Percentiles rank a stretch among this genome's conserved stretches.
Evolutionary conservation across 1,140 invertebrate species (phyloP).

Genomic region (Drosophila micromelanica): DNA sequence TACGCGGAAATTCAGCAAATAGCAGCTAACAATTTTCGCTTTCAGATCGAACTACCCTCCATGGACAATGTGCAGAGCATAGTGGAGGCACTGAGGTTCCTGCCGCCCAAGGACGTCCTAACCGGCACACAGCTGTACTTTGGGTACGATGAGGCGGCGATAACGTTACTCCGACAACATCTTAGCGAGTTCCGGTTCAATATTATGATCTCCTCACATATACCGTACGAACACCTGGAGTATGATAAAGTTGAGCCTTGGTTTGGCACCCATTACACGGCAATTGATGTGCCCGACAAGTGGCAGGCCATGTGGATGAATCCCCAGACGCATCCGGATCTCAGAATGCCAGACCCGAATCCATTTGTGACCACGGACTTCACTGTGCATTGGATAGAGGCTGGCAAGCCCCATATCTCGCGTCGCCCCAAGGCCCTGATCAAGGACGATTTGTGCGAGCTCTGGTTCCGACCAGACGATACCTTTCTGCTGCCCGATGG

Average conservation of each 20-base stretch:
- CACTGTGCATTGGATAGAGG: slow-evolving; percentile 47
- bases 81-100: slow-evolving; percentile 91
- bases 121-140: slow-evolving; percentile 90
- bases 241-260: slow-evolving; percentile 89
- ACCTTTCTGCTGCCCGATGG: slow-evolving; percentile 93
- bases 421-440: slow-evolving; percentile 85
- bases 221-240: slow-evolving; percentile 85
- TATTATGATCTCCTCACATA: slow-evolving; percentile 89
- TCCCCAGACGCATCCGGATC: slow-evolving; percentile 81
- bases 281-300: slow-evolving; percentile 85
- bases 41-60: slow-evolving; percentile 88
- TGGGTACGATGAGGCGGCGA: slow-evolving; percentile 90
- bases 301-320: slow-evolving; percentile 86
- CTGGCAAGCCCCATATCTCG: slow-evolving; percentile 45
- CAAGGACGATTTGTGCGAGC: slow-evolving; percentile 87
- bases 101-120: slow-evolving; percentile 90
- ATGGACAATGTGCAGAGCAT: slow-evolving; percentile 91
- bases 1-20: slow-evolving; percentile 86
- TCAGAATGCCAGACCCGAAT: slow-evolving; percentile 44
- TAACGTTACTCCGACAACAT: slow-evolving; percentile 87
- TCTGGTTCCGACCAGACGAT: slow-evolving; percentile 95
- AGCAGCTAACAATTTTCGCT: slow-evolving; percentile 89
- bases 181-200: slow-evolving; percentile 90
- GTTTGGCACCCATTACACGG: slow-evolving; percentile 74
- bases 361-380: slow-evolving; percentile 62